phyloP scores from a whole-genome alignment of 2,888 invertebrate genomes.

The Lasius platythorax region DNA sequence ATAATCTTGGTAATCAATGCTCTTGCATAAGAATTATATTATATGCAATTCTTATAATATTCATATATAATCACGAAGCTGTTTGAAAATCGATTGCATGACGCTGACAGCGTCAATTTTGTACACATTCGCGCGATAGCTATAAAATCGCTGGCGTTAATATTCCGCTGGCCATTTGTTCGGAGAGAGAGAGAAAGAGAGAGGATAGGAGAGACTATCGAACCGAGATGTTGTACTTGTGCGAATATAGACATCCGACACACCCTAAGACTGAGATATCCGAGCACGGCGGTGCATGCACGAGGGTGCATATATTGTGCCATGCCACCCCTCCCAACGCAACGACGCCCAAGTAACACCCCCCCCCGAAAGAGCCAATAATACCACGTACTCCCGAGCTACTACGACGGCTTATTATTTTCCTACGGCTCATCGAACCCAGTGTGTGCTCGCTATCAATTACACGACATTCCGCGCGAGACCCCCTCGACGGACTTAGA shows the following conservation, averaged over 20 bases:
- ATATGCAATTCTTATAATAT: neutral
- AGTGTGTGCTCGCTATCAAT: constrained; percentile 85
- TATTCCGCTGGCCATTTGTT: constrained; percentile 43
- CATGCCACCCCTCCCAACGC: constrained; percentile 73
- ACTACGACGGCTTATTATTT: constrained; percentile 85
- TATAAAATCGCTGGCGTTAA: constrained; percentile 23
- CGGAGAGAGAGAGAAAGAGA: constrained; percentile 49
- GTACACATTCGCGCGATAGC: neutral
- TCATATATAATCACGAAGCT: neutral
- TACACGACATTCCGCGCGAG: constrained; percentile 83
- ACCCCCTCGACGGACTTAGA: constrained; percentile 76
- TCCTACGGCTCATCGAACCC: constrained; percentile 85
- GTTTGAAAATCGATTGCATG: neutral
- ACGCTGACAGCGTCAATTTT: neutral
- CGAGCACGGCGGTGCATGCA: constrained; percentile 76
- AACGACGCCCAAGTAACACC: constrained; percentile 76
- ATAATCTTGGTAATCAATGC: neutral
- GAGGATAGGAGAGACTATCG: constrained; percentile 69
- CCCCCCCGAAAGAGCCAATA: constrained; percentile 79
- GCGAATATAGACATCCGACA: constrained; percentile 79
- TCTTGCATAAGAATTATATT: neutral
- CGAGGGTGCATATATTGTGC: constrained; percentile 84
- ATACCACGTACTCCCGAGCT: constrained; percentile 78
- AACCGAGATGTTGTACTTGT: constrained; percentile 74
- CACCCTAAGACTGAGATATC: constrained; percentile 80